These are phyloP conservation scores for Gymnocheta viridis DNA, from an alignment of 2,888 invertebrate species.

Conservation along the genomic window DNA sequence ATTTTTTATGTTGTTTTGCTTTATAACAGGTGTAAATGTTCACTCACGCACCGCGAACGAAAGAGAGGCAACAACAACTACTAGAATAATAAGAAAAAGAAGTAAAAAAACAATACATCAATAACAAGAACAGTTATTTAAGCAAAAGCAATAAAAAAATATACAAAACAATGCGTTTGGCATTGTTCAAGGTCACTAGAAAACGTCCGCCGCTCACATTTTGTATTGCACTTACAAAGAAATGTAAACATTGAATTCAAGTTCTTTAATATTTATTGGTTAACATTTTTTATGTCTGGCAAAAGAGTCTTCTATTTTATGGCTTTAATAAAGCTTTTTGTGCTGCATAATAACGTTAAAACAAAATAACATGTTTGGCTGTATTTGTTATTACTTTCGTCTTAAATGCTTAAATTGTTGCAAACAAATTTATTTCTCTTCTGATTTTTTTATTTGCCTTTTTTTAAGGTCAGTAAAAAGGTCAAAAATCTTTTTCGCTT, in stretches of 20 bases:
- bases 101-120: not conserved
- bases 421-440: not conserved
- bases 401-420: too few species aligned
- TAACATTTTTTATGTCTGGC: too few species aligned
- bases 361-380: too few species aligned
- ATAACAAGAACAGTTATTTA: not conserved
- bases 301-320: too few species aligned
- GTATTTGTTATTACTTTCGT: too few species aligned
- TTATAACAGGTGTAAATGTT: not conserved
- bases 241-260: too few species aligned
- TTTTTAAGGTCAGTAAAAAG: not conserved
- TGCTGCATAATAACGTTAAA: too few species aligned
- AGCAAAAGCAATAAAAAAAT: conserved; percentile 9
- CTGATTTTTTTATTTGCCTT: not conserved
- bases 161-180: conserved; percentile 14
- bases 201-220: too few species aligned
- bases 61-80: not conserved
- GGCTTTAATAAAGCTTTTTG: too few species aligned
- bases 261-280: too few species aligned
- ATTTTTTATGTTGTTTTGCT: not conserved
- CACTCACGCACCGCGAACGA: not conserved
- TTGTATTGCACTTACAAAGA: not conserved
- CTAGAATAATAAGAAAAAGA: not conserved
- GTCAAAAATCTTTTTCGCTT: not conserved
- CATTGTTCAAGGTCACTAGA: conserved; percentile 9